A percentile compares a stretch with the other conserved stretches of the same genome.
Evolutionary conservation across 2,888 invertebrate genomes (phyloP).

Genomic region (Lucinisca nassula): DNA sequence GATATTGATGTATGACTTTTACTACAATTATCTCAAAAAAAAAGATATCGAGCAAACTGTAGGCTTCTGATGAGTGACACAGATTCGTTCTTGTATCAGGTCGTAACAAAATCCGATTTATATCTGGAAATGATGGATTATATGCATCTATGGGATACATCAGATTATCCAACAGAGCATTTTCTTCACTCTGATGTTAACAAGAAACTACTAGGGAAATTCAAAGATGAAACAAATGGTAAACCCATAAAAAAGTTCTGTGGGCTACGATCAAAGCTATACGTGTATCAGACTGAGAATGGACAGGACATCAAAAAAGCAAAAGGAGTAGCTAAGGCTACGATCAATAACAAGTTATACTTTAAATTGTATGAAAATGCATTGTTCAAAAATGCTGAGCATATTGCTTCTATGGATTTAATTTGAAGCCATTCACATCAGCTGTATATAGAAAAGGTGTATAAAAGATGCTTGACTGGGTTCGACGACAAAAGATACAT

Average conservation of each 20-base stretch:
- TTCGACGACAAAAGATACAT: conserved; percentile 67
- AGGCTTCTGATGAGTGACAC: conserved; percentile 61
- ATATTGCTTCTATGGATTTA: conserved; percentile 41
- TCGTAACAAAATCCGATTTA: conserved; percentile 28
- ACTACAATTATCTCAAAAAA: conserved; percentile 74
- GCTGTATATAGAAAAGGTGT: conserved; percentile 48
- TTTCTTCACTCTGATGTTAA: conserved; percentile 54
- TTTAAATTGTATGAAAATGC: conserved; percentile 58
- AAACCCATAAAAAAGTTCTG: conserved; percentile 75
- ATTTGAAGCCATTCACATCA: conserved; percentile 57
- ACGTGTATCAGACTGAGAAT: neutral
- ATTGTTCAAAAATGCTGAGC: conserved; percentile 42
- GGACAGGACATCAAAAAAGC: conserved; percentile 28
- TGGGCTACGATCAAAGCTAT: conserved; percentile 68
- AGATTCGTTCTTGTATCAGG: conserved; percentile 27
- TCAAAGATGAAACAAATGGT: conserved; percentile 83
- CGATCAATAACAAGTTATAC: conserved; percentile 49
- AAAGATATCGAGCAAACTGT: conserved; percentile 10
- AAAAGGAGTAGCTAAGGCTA: conserved; percentile 45
- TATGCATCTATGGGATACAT: conserved; percentile 58
- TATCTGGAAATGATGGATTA: conserved; percentile 35
- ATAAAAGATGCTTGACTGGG: conserved; percentile 53
- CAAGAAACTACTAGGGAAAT: conserved; percentile 80
- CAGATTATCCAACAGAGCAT: conserved; percentile 79
- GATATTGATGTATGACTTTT: conserved; percentile 86